phyloP scores from a whole-genome alignment of 2,113 vertebrate genomes.

The Brienomyrus brachyistius region DNA sequence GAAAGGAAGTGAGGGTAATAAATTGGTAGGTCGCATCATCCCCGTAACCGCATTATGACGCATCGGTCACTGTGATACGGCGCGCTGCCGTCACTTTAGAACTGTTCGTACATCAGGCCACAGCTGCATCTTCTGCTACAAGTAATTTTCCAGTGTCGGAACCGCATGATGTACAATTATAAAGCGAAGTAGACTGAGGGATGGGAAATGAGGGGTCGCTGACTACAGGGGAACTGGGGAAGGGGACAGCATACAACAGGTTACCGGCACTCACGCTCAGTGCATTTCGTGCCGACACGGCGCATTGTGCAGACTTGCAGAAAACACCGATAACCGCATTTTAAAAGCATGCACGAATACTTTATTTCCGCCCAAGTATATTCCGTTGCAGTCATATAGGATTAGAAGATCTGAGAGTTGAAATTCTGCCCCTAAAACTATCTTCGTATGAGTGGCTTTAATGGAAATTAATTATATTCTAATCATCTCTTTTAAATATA shows the following conservation, averaged over 20 bases:
- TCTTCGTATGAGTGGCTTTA: neutral
- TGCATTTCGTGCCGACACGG: neutral
- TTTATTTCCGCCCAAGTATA: neutral
- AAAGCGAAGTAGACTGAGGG: neutral
- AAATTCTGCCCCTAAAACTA: neutral
- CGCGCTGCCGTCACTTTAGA: constrained; percentile 29
- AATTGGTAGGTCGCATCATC: constrained; percentile 54
- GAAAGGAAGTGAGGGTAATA: constrained; percentile 51
- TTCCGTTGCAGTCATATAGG: neutral
- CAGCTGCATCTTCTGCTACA: neutral
- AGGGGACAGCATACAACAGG: neutral
- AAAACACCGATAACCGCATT: neutral
- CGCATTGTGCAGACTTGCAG: constrained; percentile 10
- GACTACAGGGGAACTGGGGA: neutral
- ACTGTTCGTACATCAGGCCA: constrained; percentile 7
- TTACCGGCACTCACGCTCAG: neutral
- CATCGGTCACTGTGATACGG: constrained; percentile 48
- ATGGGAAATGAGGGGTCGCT: neutral
- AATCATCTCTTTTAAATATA: neutral
- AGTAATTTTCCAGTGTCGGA: neutral
- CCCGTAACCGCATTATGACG: constrained; percentile 73
- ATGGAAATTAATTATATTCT: neutral
- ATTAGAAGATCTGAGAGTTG: neutral
- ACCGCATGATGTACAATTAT: neutral
- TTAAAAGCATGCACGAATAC: neutral